Percentiles rank a stretch among this genome's conserved stretches.
Conservation (phyloP, 2,113 vertebrate species). For the Anguilla japonica region DNA sequence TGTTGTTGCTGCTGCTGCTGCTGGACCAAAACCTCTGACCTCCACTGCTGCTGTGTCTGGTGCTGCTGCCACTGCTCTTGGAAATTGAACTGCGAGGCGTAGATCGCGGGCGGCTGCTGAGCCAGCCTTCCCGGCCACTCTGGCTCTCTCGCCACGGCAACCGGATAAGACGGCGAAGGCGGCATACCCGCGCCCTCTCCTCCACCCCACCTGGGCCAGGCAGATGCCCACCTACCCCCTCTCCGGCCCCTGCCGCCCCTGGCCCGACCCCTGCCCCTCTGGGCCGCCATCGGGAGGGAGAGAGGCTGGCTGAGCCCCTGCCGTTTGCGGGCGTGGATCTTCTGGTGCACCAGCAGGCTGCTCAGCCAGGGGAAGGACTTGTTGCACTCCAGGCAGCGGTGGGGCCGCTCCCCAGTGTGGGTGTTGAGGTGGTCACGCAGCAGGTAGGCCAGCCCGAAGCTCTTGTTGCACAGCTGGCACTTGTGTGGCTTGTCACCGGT, state of each 20-base stretch:
- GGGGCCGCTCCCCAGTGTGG: constrained; percentile 74
- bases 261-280: constrained; percentile 48
- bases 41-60: constrained; percentile 34
- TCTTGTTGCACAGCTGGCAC: constrained; percentile 70
- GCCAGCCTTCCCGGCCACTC: constrained; percentile 42
- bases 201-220: constrained; percentile 47
- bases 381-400: constrained; percentile 71
- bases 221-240: constrained; percentile 46
- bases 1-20: constrained; percentile 54
- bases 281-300: constrained; percentile 35
- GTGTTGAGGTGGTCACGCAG: constrained; percentile 77
- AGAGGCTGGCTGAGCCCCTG: constrained; percentile 51
- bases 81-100: neutral
- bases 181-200: constrained; percentile 35
- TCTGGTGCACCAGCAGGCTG: constrained; percentile 73
- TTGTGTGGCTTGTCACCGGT: constrained; percentile 72
- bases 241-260: constrained; percentile 47
- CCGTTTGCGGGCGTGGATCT: constrained; percentile 69
- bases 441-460: constrained; percentile 71
- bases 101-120: constrained; percentile 9
- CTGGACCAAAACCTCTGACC: constrained; percentile 42
- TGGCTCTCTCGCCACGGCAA: constrained; percentile 39
- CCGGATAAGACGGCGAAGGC: constrained; percentile 29
- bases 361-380: constrained; percentile 76
- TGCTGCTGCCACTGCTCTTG: constrained; percentile 33